Evolutionary conservation across 2,888 invertebrate species (phyloP).

Genomic region (Nephrocerus scutellatus): DNA sequence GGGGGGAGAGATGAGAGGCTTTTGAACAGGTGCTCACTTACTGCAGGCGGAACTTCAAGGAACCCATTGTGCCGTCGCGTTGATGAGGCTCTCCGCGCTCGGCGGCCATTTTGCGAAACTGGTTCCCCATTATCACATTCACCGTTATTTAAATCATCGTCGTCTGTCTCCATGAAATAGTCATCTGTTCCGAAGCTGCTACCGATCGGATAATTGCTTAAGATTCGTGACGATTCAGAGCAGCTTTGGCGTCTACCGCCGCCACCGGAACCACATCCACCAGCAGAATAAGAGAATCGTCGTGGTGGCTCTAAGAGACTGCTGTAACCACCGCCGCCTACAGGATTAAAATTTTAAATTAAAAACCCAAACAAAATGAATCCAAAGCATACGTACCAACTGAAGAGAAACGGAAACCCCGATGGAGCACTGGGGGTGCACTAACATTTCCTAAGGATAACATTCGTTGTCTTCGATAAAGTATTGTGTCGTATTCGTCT

Average conservation of each 20-base stretch:
- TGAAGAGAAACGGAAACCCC: slow-evolving; percentile 55
- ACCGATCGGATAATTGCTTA: slow-evolving; percentile 48
- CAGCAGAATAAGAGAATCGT: slow-evolving; percentile 51
- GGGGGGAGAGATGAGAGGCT: too few relatives aligned
- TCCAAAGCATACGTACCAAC: slow-evolving; percentile 49
- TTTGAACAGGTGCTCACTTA: slow-evolving; percentile 32
- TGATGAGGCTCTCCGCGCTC: slow-evolving; percentile 26
- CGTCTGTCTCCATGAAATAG: slow-evolving; percentile 47
- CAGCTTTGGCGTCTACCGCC: slow-evolving; percentile 56
- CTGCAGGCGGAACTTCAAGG: slow-evolving; percentile 45
- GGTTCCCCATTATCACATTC: slow-evolving; percentile 48
- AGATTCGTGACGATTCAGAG: slow-evolving; percentile 52
- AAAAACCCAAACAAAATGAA: too few relatives aligned
- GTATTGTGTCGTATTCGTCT: slow-evolving; percentile 48
- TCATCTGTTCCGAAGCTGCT: slow-evolving; percentile 48
- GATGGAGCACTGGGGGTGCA: slow-evolving; percentile 51
- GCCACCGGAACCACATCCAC: slow-evolving; percentile 46
- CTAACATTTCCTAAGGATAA: slow-evolving; percentile 64
- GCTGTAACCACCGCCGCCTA: slow-evolving; percentile 61
- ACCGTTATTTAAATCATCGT: slow-evolving; percentile 48
- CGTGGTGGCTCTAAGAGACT: slow-evolving; percentile 63
- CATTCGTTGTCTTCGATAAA: slow-evolving; percentile 52
- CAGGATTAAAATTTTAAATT: too few relatives aligned
- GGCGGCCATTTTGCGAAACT: slow-evolving; percentile 27
- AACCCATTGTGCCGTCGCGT: slow-evolving; percentile 43